A percentile compares a stretch with the other conserved stretches of the same genome.
Evolutionary conservation across 2,888 invertebrate genomes (phyloP).

Genomic region (Hololepta plana): DNA sequence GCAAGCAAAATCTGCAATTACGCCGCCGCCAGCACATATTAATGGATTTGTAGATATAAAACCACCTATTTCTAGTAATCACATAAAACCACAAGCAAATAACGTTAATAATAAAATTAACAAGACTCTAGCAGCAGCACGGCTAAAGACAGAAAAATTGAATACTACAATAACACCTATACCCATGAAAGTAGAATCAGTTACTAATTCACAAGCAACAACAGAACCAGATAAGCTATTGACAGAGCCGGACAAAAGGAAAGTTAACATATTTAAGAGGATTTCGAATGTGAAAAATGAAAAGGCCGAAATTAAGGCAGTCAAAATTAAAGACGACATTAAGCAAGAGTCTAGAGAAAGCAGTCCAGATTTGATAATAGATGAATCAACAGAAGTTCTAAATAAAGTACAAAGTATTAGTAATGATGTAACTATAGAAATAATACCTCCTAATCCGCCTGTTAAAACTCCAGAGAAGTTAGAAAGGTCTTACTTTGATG

Average conservation of each 20-base stretch:
- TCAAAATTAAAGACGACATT: constrained; percentile 24
- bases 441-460: constrained; percentile 15
- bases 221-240: constrained; percentile 35
- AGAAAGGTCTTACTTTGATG: constrained; percentile 27
- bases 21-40: constrained; percentile 16
- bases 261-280: constrained; percentile 74
- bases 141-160: constrained; percentile 25
- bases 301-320: constrained; percentile 25
- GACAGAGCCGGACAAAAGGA: constrained; percentile 68
- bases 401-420: constrained; percentile 18
- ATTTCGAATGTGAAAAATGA: constrained; percentile 60
- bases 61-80: background rate
- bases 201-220: no score
- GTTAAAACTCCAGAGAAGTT: constrained; percentile 23
- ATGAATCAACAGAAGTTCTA: constrained; percentile 22
- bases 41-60: background rate
- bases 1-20: constrained; percentile 17
- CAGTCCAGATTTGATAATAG: constrained; percentile 27
- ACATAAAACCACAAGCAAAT: constrained; percentile 2
- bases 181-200: constrained; percentile 17
- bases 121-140: constrained; percentile 23
- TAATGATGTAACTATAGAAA: constrained; percentile 39
- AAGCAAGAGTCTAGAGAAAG: constrained; percentile 23
- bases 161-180: constrained; percentile 26
- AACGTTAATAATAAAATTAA: constrained; percentile 15